These are phyloP conservation scores for Achatina immaculata DNA, from an alignment of 1,140 invertebrate species.

Conservation along the genomic window DNA sequence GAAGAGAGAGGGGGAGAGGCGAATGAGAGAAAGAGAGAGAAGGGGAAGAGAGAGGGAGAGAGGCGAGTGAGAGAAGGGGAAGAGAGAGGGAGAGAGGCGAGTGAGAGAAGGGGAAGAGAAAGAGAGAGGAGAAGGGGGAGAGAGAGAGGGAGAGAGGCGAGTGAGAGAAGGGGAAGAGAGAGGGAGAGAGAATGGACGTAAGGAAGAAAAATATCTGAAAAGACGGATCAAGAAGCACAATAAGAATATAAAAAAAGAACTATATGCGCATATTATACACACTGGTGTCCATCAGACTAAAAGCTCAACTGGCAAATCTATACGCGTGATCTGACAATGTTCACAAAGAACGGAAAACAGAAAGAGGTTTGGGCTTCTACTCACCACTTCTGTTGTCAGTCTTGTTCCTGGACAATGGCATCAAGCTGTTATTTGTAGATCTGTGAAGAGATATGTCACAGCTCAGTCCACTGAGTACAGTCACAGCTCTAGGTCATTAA, in stretches of 20 bases:
- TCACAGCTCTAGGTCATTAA: no score
- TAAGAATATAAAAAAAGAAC: background rate
- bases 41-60: background rate
- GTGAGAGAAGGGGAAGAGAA: background rate
- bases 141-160: background rate
- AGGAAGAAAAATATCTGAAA: background rate
- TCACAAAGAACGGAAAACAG: no score
- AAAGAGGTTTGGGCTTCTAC: no score
- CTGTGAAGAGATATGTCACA: no score
- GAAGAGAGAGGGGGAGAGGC: background rate
- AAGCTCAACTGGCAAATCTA: no score
- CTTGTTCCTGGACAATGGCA: no score
- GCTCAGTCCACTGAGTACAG: no score
- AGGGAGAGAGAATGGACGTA: background rate
- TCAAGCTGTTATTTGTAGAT: no score
- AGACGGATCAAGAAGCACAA: background rate
- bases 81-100: background rate
- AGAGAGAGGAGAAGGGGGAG: background rate
- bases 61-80: background rate
- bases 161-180: background rate
- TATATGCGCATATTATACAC: no score
- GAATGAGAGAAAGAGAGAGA: background rate
- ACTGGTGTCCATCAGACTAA: no score
- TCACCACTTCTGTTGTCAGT: no score
- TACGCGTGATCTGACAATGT: no score